Evolutionary conservation across 2,888 invertebrate species (phyloP).

Genomic region (Diplazon laetatorius): DNA sequence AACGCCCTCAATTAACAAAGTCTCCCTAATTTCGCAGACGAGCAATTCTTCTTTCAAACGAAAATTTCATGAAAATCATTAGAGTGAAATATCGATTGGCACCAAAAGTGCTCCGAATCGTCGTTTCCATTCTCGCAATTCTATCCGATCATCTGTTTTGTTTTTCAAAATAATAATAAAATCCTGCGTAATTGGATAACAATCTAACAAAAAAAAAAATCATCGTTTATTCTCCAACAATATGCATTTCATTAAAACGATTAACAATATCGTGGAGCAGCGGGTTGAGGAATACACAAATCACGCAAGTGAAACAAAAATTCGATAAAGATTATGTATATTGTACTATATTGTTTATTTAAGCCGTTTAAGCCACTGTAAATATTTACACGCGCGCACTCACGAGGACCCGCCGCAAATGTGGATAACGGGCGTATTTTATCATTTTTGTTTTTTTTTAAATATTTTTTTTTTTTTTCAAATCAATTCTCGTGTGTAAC

Average conservation of each 20-base stretch:
- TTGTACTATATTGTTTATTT: constrained; percentile 64
- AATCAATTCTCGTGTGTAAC: constrained; percentile 30
- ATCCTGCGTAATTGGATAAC: constrained; percentile 32
- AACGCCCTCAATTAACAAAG: no score
- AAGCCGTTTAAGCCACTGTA: constrained; percentile 64
- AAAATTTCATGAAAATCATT: not conserved
- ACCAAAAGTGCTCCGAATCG: constrained; percentile 41
- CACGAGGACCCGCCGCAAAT: constrained; percentile 20
- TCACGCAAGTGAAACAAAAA: constrained; percentile 26
- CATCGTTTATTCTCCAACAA: constrained; percentile 44
- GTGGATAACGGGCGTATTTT: constrained; percentile 2
- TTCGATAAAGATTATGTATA: constrained; percentile 53
- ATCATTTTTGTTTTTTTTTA: no score
- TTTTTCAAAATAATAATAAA: constrained; percentile 16
- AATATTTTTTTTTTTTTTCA: no score
- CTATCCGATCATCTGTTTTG: no score
- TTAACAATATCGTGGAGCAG: constrained; percentile 41
- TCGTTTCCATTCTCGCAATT: constrained; percentile 17
- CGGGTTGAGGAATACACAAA: constrained; percentile 11
- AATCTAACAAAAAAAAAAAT: constrained; percentile 26
- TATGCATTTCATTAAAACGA: constrained; percentile 19
- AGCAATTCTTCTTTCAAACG: not conserved
- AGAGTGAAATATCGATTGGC: constrained; percentile 44
- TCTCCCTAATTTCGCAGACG: no score
- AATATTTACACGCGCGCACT: constrained; percentile 59